These are phyloP conservation scores for Anadara kagoshimensis DNA, from an alignment of 1,140 invertebrate genomes.

Conservation along the genomic window DNA sequence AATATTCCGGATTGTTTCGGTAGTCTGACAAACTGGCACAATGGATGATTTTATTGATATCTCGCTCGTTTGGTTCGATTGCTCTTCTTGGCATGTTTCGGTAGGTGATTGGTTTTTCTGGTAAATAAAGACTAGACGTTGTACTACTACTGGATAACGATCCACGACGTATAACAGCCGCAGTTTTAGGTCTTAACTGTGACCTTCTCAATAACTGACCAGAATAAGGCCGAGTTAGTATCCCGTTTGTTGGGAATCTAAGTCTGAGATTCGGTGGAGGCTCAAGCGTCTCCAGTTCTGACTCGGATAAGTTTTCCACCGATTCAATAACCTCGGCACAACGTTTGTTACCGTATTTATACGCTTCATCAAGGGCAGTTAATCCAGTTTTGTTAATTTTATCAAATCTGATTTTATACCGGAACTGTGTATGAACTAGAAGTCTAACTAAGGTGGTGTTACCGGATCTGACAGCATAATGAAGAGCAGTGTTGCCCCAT, in stretches of 20 bases:
- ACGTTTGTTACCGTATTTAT: background rate
- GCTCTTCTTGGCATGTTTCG: constrained; percentile 27
- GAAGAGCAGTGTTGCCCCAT: constrained; percentile 66
- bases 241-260: constrained; percentile 2
- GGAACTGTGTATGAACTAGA: constrained; percentile 41
- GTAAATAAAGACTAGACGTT: constrained; percentile 19
- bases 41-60: constrained; percentile 45
- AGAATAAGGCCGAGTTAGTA: background rate
- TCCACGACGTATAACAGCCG: constrained; percentile 14
- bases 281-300: constrained; percentile 6
- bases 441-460: constrained; percentile 51
- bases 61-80: constrained; percentile 30
- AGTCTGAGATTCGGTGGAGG: constrained; percentile 24
- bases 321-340: constrained; percentile 37
- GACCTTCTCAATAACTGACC: background rate
- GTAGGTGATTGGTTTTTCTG: constrained; percentile 21
- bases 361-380: constrained; percentile 54
- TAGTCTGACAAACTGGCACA: constrained; percentile 51
- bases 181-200: constrained; percentile 24
- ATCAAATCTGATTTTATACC: constrained; percentile 52
- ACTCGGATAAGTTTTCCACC: constrained; percentile 1
- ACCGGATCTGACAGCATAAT: constrained; percentile 62
- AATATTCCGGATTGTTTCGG: constrained; percentile 58
- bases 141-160: background rate
- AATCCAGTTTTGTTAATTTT: constrained; percentile 50